phyloP scores from a whole-genome alignment of 2,888 invertebrate species.

The Hypomecis atomaria region DNA sequence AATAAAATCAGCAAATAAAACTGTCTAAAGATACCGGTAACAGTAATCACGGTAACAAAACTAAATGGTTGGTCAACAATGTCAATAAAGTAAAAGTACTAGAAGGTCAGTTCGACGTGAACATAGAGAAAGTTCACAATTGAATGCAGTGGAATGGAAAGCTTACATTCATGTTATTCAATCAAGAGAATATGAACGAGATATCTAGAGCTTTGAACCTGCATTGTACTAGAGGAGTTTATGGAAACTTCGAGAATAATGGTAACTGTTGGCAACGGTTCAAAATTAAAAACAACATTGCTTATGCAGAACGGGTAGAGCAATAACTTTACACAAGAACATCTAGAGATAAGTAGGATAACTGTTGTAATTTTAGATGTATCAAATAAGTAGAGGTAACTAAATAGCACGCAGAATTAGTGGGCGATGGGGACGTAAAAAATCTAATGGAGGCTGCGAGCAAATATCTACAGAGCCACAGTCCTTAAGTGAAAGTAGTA shows the following conservation, averaged over 20 bases:
- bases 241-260: constrained; percentile 9
- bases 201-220: constrained; percentile 4
- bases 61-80: not conserved
- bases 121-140: constrained; percentile 12
- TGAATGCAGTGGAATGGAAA: constrained; percentile 3
- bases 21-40: too few relatives aligned
- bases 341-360: not conserved
- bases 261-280: constrained; percentile 20
- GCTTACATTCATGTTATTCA: constrained; percentile 9
- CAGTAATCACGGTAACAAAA: not conserved
- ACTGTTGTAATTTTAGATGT: too few relatives aligned
- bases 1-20: too few relatives aligned
- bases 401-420: too few relatives aligned
- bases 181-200: not conserved
- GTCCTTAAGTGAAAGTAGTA: too few relatives aligned
- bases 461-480: too few relatives aligned
- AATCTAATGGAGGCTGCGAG: too few relatives aligned
- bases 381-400: too few relatives aligned
- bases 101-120: constrained; percentile 8
- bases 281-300: constrained; percentile 20
- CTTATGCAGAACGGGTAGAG: constrained; percentile 15
- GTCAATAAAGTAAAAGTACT: constrained; percentile 8
- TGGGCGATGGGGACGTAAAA: too few relatives aligned
- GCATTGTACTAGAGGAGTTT: not conserved
- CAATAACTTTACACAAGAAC: constrained; percentile 12